A percentile compares a stretch with the other conserved stretches of the same genome.
Conservation (phyloP, 2,888 invertebrate genomes). For the Anthophora plumipes region DNA sequence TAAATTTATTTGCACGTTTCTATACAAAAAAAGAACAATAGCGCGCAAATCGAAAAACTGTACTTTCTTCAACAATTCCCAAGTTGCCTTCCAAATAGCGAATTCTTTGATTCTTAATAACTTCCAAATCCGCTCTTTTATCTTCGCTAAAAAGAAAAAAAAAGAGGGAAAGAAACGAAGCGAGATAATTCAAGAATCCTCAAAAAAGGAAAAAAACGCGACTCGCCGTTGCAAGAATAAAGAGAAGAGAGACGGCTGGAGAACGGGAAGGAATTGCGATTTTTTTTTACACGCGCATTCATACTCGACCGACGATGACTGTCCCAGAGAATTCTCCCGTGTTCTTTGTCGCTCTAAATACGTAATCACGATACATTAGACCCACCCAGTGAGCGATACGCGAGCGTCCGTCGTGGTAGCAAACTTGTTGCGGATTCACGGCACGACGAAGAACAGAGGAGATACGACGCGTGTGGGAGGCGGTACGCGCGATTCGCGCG, state of each 20-base stretch:
- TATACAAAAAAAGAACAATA: too few species aligned
- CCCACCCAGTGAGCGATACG: conserved; percentile 59
- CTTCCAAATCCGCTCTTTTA: too few species aligned
- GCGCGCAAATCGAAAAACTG: too few species aligned
- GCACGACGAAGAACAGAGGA: conserved; percentile 46
- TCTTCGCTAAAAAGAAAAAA: neutral
- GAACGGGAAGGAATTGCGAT: conserved; percentile 22
- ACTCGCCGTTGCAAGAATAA: neutral
- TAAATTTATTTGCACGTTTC: too few species aligned
- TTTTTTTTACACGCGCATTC: conserved; percentile 22
- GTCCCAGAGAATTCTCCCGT: conserved; percentile 46
- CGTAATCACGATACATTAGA: conserved; percentile 58
- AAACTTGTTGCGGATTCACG: conserved; percentile 73
- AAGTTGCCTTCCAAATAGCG: too few species aligned
- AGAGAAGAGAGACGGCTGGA: neutral
- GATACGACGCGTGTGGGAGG: conserved; percentile 47
- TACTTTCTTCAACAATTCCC: too few species aligned
- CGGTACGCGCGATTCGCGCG: conserved; percentile 47
- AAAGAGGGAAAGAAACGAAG: neutral
- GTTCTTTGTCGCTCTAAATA: conserved; percentile 53
- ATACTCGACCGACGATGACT: conserved; percentile 39
- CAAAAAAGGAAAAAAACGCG: conserved; percentile 14
- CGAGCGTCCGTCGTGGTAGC: conserved; percentile 58
- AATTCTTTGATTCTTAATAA: too few species aligned
- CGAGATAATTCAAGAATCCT: conserved; percentile 1